These are phyloP conservation scores for Gila robusta DNA, from an alignment of 2,797 vertebrate genomes.

Conservation along the genomic window DNA sequence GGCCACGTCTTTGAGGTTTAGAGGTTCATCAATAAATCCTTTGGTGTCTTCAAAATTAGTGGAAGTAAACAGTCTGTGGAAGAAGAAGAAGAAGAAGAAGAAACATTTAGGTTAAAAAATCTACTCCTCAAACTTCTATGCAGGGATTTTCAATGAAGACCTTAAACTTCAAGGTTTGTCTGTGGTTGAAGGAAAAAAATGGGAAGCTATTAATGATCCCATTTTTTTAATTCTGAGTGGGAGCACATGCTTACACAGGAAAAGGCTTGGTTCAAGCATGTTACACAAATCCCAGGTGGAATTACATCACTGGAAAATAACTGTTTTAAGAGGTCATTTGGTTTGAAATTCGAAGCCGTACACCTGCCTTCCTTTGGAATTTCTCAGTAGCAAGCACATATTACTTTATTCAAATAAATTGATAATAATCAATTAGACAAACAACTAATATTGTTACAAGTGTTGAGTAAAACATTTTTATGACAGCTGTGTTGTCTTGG, in stretches of 20 bases:
- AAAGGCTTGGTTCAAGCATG: slow-evolving; percentile 54
- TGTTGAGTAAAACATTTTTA: not conserved
- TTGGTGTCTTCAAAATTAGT: slow-evolving; percentile 74
- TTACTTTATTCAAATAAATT: not conserved
- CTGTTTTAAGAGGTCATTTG: slow-evolving; percentile 49
- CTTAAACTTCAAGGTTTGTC: not conserved
- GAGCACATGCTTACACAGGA: slow-evolving; percentile 71
- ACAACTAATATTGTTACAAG: not conserved
- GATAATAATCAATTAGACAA: not conserved
- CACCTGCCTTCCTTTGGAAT: slow-evolving; percentile 37
- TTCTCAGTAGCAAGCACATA: not conserved
- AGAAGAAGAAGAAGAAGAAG: slow-evolving; percentile 7
- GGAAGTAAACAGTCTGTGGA: slow-evolving; percentile 82
- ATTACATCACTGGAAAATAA: slow-evolving; percentile 57
- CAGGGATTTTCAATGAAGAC: not conserved
- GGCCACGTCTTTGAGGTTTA: slow-evolving; percentile 76
- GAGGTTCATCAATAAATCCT: slow-evolving; percentile 79
- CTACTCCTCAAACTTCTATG: not conserved
- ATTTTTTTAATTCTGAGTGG: slow-evolving; percentile 73
- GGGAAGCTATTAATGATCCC: slow-evolving; percentile 78
- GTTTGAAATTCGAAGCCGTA: slow-evolving; percentile 38
- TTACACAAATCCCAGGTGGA: slow-evolving; percentile 44
- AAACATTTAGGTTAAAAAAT: not conserved
- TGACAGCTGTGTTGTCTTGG: slow-evolving; percentile 11
- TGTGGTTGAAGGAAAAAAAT: slow-evolving; percentile 43